Base-by-base conservation (phyloP, 2,113 vertebrate genomes). In the Oryzias curvinotus region DNA sequence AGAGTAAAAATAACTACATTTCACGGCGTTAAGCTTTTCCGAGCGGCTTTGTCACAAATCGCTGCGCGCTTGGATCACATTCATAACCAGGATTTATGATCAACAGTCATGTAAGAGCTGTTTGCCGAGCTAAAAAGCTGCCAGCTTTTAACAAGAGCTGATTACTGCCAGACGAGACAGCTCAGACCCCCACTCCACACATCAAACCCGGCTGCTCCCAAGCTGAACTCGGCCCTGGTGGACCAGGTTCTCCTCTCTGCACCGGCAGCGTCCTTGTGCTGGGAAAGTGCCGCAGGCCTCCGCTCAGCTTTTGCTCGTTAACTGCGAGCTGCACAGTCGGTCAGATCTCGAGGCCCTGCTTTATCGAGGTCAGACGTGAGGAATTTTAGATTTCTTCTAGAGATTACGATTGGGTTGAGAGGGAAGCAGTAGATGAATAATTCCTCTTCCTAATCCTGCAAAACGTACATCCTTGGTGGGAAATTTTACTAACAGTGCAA, bases 181-280 rank as follows among this genome's bases (percentile, higher is more conserved):
- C 83, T 90, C 82, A 80, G 50, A 19, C 62, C 71, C 75, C 88
- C 78, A 87, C 80, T 23, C 65, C 53, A 85, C 83, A 87, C 73
- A 88, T 36, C 36, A 91, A 75, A 88, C 84, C 89, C 92, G 91
- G 87, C 66, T 73, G 19, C 60, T 85, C 83, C 89, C 82, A 86
- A 78, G 73, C 57, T 61, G 82, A 77, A 83, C 67, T 68, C 75
- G 65, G 71, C 62, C 65, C 30, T 45, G 78, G 68, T 52, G 84
- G 68, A 57, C 25, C 65, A 42, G 3, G 47, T 23, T 52, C 36
- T 41, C 28, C 66, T 81, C 51, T 26, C 58, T 55, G 47, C 46
- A 54, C 55, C 70, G 28, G 13, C 62, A 14, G 47, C 57, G 83
- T 84, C 81, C 75, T 90, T 43, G 69, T 44, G 52, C 70, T 41